Evolutionary conservation across 2,888 invertebrate genomes (phyloP), one percentile per base, ranked within the genome.

Genomic region (Myopa testacea): DNA sequence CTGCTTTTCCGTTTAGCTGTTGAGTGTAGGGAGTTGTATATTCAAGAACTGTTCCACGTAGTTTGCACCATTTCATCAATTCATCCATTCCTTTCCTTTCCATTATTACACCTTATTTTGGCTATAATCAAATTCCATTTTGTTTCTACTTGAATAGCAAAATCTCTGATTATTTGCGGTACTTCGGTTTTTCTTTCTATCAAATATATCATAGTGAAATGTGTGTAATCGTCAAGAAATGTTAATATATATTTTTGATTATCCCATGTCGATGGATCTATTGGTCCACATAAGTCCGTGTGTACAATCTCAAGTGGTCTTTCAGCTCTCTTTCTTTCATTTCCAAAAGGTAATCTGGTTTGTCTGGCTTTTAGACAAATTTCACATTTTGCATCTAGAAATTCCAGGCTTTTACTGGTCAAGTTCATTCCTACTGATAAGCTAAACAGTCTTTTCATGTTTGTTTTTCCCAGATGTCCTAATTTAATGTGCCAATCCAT

Each of bases 71-170:
- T 55, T 55, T 55, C 55, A 14, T 10, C 55, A 55, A 14, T 55
- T 55, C 16, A 55, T 14, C 10, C 10, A 3, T 55, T 55, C 16
- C 10, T 1, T 40, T 78, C 78, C 37, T 45, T 69, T 10, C 78
- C 78, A 52, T 78, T 70, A n/a, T 78, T 69, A 45, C 78, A 75
- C 60, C 75, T 58, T 19, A 77, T 26, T 26, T 34, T 58, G 65
- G 73, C 65, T 37, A 77, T 73, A 38, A 60, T 77, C 14, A 19
- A 55, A 26, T 58, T 60, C 16, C 34, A 40, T n/a, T 65, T 37
- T 37, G 52, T 67, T 68, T 72, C 68, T n/a, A 14, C 52, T n/a
- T 60, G 19, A n/a, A 68, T 58, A 40, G 38, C 50, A 45, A 58
- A 71, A 10, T 63, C 71, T 40, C 70, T 70, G 34, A 63, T 69